Base-by-base conservation (phyloP, 1,140 invertebrate species). In the Zaprionus africanus region DNA sequence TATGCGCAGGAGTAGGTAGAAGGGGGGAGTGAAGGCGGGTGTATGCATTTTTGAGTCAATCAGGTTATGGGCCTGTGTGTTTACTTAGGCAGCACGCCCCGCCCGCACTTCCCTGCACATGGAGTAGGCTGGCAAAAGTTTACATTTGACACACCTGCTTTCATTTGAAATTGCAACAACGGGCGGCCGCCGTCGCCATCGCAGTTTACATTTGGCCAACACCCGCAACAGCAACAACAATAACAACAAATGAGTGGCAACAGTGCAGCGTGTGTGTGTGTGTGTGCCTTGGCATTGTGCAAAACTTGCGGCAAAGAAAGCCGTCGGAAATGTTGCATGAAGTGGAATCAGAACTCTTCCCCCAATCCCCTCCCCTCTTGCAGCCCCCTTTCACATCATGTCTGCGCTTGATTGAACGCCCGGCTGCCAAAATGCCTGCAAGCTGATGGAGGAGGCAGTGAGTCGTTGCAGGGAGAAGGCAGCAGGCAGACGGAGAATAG, bases 131-230 rank as follows among this genome's bases (percentile, higher is more conserved):
- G 78, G 78, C 69, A 70, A 72, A 57, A 85, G 85, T 90, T 88
- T 88, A 90, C 76, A 82, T 90, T 90, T 90, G 85, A 90, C 85
- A 90, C 85, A 90, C 85, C 85, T 90, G 85, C 85, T 90, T 90
- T 85, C 70, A 90, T 90, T 90, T 85, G 82, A 82, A 90, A 90
- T 90, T 90, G 85, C 85, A 88, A 70, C 76, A 60, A 79, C 75
- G 69, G 57, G 64, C 36, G 26, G 61, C 68, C 51, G 70, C 31
- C 17, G 65, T 82, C 73, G 70, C 31, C 17, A 59, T 82, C 73
- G 76, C 69, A 70, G 53, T 66, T 66, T 66, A 66, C 64, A 66
- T 66, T 69, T 61, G 63, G 72, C 49, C 68, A 59, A 80, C 78
- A 78, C 79, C 77, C 80, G 69, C 81, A 63, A 64, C 59, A 70